Evolutionary conservation across 2,113 vertebrate genomes (phyloP).

Genomic region (Phaethornis superciliosus): DNA sequence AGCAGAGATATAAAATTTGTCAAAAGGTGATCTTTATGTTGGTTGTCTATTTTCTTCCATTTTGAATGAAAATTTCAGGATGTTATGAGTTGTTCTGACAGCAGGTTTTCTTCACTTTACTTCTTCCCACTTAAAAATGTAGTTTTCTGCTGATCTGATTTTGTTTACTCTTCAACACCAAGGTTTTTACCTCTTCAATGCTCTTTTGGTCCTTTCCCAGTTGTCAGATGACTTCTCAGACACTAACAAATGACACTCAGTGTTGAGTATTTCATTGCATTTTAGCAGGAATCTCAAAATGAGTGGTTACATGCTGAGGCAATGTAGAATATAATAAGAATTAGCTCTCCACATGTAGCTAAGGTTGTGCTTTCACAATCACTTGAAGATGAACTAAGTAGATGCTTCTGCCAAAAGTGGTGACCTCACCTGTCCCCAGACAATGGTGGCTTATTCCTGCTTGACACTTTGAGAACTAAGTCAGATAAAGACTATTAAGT

Average conservation of each 20-base stretch:
- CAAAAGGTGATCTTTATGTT: background rate
- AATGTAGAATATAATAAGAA: conserved; percentile 41
- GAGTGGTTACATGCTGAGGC: conserved; percentile 51
- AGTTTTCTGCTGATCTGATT: conserved; percentile 23
- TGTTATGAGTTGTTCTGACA: background rate
- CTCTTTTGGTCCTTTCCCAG: background rate
- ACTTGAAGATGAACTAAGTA: conserved; percentile 58
- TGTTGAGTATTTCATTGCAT: background rate
- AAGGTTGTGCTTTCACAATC: conserved; percentile 49
- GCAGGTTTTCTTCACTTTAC: background rate
- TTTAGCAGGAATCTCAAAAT: conserved; percentile 39
- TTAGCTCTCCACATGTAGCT: conserved; percentile 45
- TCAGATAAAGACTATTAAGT: background rate
- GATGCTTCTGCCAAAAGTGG: conserved; percentile 32
- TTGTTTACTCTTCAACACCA: conserved; percentile 40
- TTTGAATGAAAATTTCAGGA: background rate
- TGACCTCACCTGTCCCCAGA: conserved; percentile 56
- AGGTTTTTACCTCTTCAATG: conserved; percentile 24
- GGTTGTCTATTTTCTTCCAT: background rate
- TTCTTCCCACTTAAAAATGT: conserved; percentile 20
- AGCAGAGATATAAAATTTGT: background rate
- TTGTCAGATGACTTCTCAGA: conserved; percentile 38
- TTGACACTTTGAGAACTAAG: background rate
- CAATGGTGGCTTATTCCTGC: background rate
- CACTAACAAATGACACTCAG: background rate